Evolutionary conservation across 2,797 vertebrate species (phyloP).

Genomic region (Muscicapa striata): DNA sequence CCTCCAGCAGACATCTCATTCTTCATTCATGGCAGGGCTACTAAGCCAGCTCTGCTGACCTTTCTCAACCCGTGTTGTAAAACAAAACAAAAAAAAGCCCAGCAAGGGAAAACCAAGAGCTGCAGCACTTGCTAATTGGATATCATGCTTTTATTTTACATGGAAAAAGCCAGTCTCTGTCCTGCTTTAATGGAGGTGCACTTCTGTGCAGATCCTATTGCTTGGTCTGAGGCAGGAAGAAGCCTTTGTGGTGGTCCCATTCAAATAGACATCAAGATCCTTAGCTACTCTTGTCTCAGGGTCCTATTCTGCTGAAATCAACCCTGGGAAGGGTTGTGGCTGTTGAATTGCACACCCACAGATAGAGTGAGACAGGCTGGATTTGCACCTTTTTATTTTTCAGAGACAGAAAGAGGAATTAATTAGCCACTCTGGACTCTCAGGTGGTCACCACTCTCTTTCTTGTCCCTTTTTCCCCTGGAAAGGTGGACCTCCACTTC

Average conservation of each 20-base stretch:
- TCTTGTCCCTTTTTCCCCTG: neutral
- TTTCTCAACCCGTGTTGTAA: conserved; percentile 29
- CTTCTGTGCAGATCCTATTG: neutral
- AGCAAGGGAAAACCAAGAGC: neutral
- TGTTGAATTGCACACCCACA: neutral
- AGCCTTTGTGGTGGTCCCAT: neutral
- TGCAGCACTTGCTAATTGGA: conserved; percentile 34
- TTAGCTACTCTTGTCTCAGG: neutral
- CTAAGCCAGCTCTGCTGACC: conserved; percentile 22
- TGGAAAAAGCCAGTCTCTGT: neutral
- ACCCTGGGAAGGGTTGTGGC: neutral
- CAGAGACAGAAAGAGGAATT: neutral
- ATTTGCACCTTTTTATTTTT: neutral
- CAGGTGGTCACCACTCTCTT: neutral
- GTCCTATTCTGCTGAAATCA: neutral
- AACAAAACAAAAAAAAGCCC: neutral
- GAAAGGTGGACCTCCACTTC: conserved; percentile 85
- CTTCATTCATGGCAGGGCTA: conserved; percentile 48
- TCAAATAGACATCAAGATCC: neutral
- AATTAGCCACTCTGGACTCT: neutral
- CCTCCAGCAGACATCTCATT: conserved; percentile 26
- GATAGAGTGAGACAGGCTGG: neutral
- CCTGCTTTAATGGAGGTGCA: neutral
- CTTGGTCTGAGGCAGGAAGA: neutral
- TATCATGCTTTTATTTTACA: conserved; percentile 23